These are phyloP conservation scores for Pristionchus exspectatus DNA, from an alignment of 2,888 invertebrate species.

Conservation along the genomic window DNA sequence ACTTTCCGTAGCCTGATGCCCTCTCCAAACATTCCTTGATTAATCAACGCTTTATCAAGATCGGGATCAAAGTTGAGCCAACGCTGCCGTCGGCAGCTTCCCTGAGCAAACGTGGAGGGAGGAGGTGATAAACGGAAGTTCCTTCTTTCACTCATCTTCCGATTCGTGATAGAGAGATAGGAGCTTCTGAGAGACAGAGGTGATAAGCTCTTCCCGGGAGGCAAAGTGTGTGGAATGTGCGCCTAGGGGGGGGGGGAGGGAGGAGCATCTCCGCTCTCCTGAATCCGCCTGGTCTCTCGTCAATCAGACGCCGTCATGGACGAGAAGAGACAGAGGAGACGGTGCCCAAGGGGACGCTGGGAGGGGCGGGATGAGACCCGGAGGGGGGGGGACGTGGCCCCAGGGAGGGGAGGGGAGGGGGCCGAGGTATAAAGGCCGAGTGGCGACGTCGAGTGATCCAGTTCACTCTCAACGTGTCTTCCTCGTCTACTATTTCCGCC, in stretches of 20 bases:
- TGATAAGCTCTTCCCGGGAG: background rate
- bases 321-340: background rate
- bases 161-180: background rate
- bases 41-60: conserved; percentile 15
- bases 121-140: conserved; percentile 44
- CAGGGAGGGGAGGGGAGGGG: background rate
- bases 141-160: background rate
- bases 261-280: background rate
- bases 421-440: conserved; percentile 23
- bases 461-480: conserved; percentile 44
- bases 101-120: background rate
- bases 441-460: background rate
- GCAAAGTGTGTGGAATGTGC: conserved; percentile 24
- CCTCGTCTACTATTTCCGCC: conserved; percentile 6
- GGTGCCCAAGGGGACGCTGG: background rate
- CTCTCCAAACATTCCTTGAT: background rate
- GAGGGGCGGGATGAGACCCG: background rate
- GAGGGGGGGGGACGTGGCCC: background rate
- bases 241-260: background rate
- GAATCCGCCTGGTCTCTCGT: background rate
- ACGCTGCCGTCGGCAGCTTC: background rate
- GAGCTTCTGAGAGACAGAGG: background rate
- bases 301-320: background rate
- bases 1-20: conserved; percentile 15
- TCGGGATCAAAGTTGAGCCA: conserved; percentile 32